Conservation (phyloP, 2,113 vertebrate genomes). For the Mionectes macconnelli region DNA sequence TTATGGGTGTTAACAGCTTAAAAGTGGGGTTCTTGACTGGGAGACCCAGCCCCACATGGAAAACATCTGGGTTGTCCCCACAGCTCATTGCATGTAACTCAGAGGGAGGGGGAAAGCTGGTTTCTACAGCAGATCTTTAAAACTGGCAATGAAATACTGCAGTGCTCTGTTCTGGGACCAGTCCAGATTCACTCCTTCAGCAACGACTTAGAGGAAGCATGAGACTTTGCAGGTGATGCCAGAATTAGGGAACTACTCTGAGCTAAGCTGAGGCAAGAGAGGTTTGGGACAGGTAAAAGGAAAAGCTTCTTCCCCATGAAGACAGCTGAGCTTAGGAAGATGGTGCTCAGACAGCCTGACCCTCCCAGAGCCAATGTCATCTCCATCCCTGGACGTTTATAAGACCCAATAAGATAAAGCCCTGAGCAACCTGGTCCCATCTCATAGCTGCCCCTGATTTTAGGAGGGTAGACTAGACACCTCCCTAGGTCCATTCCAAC, state of each 20-base stretch:
- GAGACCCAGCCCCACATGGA: background rate
- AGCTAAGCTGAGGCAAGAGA: background rate
- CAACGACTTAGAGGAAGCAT: background rate
- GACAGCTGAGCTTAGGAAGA: background rate
- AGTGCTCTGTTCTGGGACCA: background rate
- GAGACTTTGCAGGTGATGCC: background rate
- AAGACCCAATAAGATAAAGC: background rate
- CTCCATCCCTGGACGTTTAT: background rate
- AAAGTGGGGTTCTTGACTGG: background rate
- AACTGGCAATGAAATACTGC: too few species aligned
- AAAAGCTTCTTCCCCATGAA: background rate
- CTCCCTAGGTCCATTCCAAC: background rate
- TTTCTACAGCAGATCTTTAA: background rate
- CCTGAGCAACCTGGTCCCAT: background rate
- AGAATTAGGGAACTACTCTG: background rate
- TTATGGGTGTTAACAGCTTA: background rate
- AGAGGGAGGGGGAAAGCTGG: background rate
- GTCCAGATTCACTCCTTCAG: background rate
- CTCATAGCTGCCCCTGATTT: background rate
- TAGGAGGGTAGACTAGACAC: background rate
- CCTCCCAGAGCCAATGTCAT: background rate
- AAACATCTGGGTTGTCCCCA: background rate
- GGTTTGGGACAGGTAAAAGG: background rate
- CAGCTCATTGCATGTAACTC: too few species aligned
- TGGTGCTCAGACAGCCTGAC: background rate